Base-by-base conservation (phyloP, 1,140 invertebrate species). In the Hermetia illucens region DNA sequence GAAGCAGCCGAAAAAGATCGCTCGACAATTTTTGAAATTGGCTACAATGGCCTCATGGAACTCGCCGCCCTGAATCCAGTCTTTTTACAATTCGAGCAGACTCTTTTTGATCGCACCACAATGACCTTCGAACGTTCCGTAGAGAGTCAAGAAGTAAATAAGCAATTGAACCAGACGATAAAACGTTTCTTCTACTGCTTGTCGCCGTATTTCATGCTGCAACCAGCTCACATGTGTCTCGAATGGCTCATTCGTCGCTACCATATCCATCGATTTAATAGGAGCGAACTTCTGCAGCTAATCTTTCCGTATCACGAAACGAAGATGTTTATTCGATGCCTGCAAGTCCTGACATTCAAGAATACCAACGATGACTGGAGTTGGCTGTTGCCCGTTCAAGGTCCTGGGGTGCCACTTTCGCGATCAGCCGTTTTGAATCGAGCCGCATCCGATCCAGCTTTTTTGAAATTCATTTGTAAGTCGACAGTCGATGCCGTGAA, bases 231-330 rank as follows among this genome's bases (percentile, higher is more conserved):
- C 39, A 86, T 93, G 70, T 77, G 84, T 16, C 58, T 96, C 18
- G 93, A 96, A 70, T 96, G 91, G 92, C 65, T 97, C 3, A 74
- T 95, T 33, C 72, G 82, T 43, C 76, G 90, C 49, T 95, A 82
- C 58, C 74, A 80, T 33, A 81, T 96, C 42, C 84, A 96, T 50
- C 66, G 82, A 34, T 95, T 81, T 53, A 95, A 95, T 53, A 72
- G 74, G 38, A 75, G 84, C 53, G 73, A 79, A 1, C 71, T 93
- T 22, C 63, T 97, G 42, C 66, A 77, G 42, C 64, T 85, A 27
- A 79, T 88, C 36, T 54, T 97, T 29, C 91, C 93, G 0, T 95
- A 92, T 55, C 87, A 94, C 62, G 83, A 92, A 48, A 88, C 86
- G 13, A 79, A 79, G 42, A 79, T 84, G 35, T 97, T 97, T 66